phyloP scores from a whole-genome alignment of 2,113 vertebrate species.

The Rhynchomys soricoides region DNA sequence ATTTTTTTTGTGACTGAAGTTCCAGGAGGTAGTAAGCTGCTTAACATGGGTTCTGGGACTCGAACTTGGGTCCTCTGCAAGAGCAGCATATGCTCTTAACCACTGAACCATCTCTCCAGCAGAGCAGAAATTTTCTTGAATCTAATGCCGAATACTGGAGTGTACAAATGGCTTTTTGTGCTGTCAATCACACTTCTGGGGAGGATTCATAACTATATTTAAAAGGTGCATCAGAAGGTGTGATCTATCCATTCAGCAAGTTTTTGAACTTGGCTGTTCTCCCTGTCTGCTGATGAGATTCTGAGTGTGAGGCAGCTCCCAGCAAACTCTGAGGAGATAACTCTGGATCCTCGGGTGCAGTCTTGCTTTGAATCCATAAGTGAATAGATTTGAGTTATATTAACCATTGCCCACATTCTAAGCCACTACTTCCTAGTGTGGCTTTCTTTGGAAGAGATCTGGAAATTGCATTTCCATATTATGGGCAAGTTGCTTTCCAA shows the following conservation, averaged over 20 bases:
- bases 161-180: not conserved
- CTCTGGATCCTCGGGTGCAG: not conserved
- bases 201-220: not conserved
- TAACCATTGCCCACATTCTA: not conserved
- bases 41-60: not conserved
- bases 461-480: not conserved
- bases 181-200: not conserved
- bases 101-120: not conserved
- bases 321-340: not conserved
- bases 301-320: not conserved
- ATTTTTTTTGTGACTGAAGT: not conserved
- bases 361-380: not conserved
- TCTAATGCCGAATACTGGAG: conserved; percentile 4
- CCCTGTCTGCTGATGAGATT: not conserved
- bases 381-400: not conserved
- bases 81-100: not conserved
- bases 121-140: not conserved
- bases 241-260: not conserved
- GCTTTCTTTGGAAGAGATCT: conserved; percentile 48
- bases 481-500: not conserved
- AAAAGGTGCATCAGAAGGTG: not conserved
- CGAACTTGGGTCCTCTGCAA: not conserved
- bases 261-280: not conserved
- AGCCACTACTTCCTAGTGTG: not conserved
- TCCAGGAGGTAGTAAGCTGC: not conserved